Evolutionary conservation across 2,888 invertebrate species (phyloP).

Genomic region (Ctena decussata): DNA sequence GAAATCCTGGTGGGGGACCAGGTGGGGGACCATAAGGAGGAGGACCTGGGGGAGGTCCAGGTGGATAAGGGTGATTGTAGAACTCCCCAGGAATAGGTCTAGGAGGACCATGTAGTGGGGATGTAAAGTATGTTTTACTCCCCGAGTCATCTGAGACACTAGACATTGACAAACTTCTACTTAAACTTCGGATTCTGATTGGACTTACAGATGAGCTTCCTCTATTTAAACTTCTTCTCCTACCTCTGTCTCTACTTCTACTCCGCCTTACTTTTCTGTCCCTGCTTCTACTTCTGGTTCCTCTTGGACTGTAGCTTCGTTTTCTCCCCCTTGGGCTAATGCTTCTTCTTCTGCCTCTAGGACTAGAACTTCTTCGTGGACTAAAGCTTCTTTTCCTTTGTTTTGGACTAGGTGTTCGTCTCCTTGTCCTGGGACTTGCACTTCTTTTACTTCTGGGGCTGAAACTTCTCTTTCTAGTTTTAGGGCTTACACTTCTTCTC

Average conservation of each 20-base stretch:
- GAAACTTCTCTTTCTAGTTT: slow-evolving; percentile 20
- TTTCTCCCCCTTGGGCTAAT: slow-evolving; percentile 51
- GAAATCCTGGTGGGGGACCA: slow-evolving; percentile 20
- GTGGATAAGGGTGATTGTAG: slow-evolving; percentile 19
- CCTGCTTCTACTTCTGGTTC: slow-evolving; percentile 27
- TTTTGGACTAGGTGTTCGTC: slow-evolving; percentile 13
- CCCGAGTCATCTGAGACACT: slow-evolving; percentile 52
- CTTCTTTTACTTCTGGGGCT: slow-evolving; percentile 43
- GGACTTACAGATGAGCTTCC: slow-evolving; percentile 32
- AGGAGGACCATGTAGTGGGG: slow-evolving; percentile 40
- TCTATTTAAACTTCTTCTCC: slow-evolving; percentile 55
- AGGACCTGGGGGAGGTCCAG: slow-evolving; percentile 19
- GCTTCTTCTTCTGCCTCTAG: slow-evolving; percentile 1
- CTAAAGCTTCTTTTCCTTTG: slow-evolving; percentile 33
- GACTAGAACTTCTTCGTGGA: slow-evolving; percentile 9
- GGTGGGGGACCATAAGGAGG: slow-evolving; percentile 19
- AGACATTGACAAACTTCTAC: slow-evolving; percentile 12
- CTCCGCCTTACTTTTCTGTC: slow-evolving; percentile 21
- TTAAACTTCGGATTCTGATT: slow-evolving; percentile 16
- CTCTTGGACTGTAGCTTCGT: slow-evolving; percentile 27
- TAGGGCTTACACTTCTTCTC: neutral
- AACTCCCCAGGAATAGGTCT: slow-evolving; percentile 11
- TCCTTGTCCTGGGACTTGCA: slow-evolving; percentile 19
- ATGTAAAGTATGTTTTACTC: slow-evolving; percentile 52
- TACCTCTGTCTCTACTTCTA: slow-evolving; percentile 46